Evolutionary conservation across 2,113 vertebrate species (phyloP).

Genomic region (Sturnira hondurensis): DNA sequence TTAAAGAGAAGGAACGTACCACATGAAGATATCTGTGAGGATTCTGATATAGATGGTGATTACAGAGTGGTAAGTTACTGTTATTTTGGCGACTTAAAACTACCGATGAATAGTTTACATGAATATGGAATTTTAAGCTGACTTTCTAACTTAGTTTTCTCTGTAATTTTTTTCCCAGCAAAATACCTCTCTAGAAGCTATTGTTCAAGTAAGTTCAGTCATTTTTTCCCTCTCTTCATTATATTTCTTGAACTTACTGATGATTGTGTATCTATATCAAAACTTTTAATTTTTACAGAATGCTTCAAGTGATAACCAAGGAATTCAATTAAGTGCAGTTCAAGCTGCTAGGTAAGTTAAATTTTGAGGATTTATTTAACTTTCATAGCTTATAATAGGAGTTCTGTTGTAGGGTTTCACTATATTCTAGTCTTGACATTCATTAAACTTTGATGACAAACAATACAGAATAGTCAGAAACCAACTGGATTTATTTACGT

Average conservation of each 20-base stretch:
- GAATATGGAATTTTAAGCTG: neutral
- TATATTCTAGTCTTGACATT: neutral
- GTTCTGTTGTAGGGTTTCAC: neutral
- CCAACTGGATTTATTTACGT: neutral
- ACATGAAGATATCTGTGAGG: constrained; percentile 95
- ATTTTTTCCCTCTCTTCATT: neutral
- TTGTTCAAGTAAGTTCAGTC: constrained; percentile 92
- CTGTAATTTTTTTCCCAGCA: constrained; percentile 83
- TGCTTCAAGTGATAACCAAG: constrained; percentile 99
- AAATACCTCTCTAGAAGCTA: constrained; percentile 98
- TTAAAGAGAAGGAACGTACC: constrained; percentile 98
- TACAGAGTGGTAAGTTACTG: constrained; percentile 90
- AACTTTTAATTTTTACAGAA: constrained; percentile 83
- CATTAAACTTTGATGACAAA: constrained; percentile 6
- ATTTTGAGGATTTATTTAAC: constrained; percentile 19
- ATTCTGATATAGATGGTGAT: constrained; percentile 95
- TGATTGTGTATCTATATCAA: constrained; percentile 47
- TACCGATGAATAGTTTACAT: neutral
- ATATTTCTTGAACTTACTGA: neutral
- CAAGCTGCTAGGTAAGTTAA: constrained; percentile 95
- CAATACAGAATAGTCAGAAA: neutral
- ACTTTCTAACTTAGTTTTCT: constrained; percentile 37
- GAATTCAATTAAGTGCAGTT: constrained; percentile 96
- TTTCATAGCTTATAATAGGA: neutral
- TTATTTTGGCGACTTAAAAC: neutral